Percentiles rank a stretch among this genome's conserved stretches.
Evolutionary conservation across 2,113 vertebrate genomes (phyloP).

Genomic region (Lota lota): DNA sequence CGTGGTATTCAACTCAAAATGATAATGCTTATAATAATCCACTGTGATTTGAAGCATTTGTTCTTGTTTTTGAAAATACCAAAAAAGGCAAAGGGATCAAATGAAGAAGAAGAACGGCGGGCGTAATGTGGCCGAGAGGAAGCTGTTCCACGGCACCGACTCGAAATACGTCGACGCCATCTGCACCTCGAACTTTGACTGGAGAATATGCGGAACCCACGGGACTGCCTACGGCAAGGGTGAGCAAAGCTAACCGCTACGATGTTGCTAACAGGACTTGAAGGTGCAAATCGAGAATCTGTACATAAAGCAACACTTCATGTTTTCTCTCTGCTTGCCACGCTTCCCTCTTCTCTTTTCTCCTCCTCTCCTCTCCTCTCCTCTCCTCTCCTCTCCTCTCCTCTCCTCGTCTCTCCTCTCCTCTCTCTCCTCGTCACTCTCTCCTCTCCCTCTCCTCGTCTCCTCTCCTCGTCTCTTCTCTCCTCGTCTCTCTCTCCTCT

Average conservation of each 20-base stretch:
- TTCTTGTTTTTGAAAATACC: background rate
- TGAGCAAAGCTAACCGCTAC: constrained; percentile 27
- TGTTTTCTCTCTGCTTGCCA: no score
- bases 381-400: no score
- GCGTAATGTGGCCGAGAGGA: constrained; percentile 49
- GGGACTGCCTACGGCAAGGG: constrained; percentile 78
- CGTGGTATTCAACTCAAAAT: background rate
- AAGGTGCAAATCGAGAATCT: no score
- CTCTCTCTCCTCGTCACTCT: no score
- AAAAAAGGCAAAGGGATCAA: constrained; percentile 74
- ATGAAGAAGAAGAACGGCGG: constrained; percentile 72
- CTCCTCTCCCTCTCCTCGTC: no score
- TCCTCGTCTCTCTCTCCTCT: no score
- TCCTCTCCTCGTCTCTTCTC: no score
- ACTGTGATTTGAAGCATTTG: background rate
- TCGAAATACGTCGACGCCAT: constrained; percentile 49
- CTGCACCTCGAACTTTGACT: constrained; percentile 79
- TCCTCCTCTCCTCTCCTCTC: no score
- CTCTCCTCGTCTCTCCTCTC: no score
- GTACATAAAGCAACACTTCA: no score
- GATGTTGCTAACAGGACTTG: no score
- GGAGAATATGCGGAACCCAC: constrained; percentile 75
- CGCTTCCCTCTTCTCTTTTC: no score
- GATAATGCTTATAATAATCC: background rate
- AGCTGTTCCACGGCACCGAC: constrained; percentile 76